Base-by-base conservation (phyloP, 2,797 vertebrate genomes). In the Eptatretus atami region DNA sequence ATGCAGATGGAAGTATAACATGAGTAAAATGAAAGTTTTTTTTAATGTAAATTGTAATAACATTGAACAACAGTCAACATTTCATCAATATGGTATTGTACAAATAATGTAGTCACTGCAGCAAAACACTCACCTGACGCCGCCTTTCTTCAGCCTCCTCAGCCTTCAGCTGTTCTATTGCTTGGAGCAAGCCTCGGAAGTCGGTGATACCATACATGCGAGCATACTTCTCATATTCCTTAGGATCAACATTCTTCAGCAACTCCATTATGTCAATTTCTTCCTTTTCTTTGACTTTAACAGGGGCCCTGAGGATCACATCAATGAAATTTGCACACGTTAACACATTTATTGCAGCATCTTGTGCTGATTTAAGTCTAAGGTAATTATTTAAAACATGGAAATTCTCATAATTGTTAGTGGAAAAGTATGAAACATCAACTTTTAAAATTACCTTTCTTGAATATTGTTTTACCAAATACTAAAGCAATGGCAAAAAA, bases 181-280 rank as follows among this genome's bases (percentile, higher is more conserved):
- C 90, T 73, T 95, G 90, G 64, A 98, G 82, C 65, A 98, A 82
- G 65, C 92, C 92, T 19, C 92, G 78, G 77, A 84, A 98, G 75
- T 98, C 92, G 2, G 92, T 98, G 71, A 98, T 98, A 65, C 90
- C 90, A 63, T 98, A 96, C 86, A 98, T 87, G 6, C 86, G 80
- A 66, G 92, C 92, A 1, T 98, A 98, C 72, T 98, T 98, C 75
- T 98, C 92, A 64, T 98, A 98, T 70, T 98, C 92, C 74, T 96
- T 98, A 63, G 92, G 88, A 72, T 96, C 90, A 63, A 98, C 86
- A 6, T 98, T 98, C 78, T 88, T 93, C 69, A 98, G 73, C 71
- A 98, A 77, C 72, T 96, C 92, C 67, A 98, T 76, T 63, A 98
- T 93, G 74, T 98, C 84, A 63, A 92, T 85, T 64, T 85, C 81